Evolutionary conservation across 2,797 vertebrate genomes (phyloP), one percentile per base, ranked within the genome.

Genomic region (Characodon lateralis): DNA sequence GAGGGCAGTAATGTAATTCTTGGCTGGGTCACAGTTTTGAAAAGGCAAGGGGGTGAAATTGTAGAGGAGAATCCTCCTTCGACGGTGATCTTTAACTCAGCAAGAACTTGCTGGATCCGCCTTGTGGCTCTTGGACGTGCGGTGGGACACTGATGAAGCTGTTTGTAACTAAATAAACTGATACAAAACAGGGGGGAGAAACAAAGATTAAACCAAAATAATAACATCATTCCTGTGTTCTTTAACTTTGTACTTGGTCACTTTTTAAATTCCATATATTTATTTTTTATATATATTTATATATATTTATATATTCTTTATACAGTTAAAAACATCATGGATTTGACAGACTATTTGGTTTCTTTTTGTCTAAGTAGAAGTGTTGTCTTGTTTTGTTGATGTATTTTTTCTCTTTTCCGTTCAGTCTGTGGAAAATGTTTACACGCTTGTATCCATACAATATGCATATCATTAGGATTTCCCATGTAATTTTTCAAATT

Each of bases 301-400:
- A 91, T 83, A 88, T 93, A 93, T 95, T 92, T 95, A 95, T 95
- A 93, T 95, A 92, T 93, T 91, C 92, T 95, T 95, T 96, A 94
- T 95, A 96, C 95, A 96, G 89, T 94, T 95, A 95, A 94, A 96
- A 96, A 95, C 95, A 96, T 93, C 90, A 95, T 95, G 93, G 92
- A 92, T 92, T 89, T 90, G 94, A 96, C 94, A 95, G 93, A 95
- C 94, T 96, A 96, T 96, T 96, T 95, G 95, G 95, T 95, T 95
- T 95, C 85, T 93, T 95, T 94, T 92, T 81, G 92, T 92, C 93
- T 95, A 95, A 93, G 91, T 89, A 93, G 92, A 93, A 91, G 89
- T 88, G 89, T 89, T 89, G 77, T 93, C 87, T 93, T 92, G 82
- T 93, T 90, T 90, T 85, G 85, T 93, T 93, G 93, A 92, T 94